Conservation (phyloP, 2,113 vertebrate species). For the Myxocyprinus asiaticus region DNA sequence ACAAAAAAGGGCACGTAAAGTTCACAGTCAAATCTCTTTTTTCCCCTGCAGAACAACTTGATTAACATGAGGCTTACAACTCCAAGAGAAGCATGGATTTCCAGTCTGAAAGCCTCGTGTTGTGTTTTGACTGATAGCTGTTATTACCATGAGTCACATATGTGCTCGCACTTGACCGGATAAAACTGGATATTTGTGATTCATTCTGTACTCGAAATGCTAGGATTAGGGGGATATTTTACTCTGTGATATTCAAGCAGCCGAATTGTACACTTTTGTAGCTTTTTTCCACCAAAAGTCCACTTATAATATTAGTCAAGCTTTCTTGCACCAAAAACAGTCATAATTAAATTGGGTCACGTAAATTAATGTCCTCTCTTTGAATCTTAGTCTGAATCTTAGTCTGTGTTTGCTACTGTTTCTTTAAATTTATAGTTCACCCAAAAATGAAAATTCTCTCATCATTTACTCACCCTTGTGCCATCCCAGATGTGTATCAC, state of each 20-base stretch:
- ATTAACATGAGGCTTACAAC: neutral
- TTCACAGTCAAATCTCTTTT: neutral
- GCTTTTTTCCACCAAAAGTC: neutral
- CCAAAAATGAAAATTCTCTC: too few species aligned
- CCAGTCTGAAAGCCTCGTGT: conserved; percentile 7
- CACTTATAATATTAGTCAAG: neutral
- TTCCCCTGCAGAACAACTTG: conserved; percentile 2
- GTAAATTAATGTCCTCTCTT: too few species aligned
- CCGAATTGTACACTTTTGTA: neutral
- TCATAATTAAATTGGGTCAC: too few species aligned
- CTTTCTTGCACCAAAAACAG: neutral
- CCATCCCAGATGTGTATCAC: too few species aligned
- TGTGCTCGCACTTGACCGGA: conserved; percentile 23
- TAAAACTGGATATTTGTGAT: neutral
- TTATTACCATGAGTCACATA: neutral
- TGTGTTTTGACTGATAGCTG: conserved; percentile 9
- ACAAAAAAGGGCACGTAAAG: neutral
- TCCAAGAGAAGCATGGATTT: conserved; percentile 3
- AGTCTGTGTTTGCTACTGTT: too few species aligned
- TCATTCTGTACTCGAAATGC: neutral
- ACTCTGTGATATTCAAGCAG: neutral
- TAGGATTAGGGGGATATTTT: neutral
- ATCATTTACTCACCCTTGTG: too few species aligned
- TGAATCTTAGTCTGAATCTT: too few species aligned
- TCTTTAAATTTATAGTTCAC: too few species aligned